Percentiles rank a stretch among this genome's conserved stretches.
phyloP scores from a whole-genome alignment of 2,888 invertebrate species.

The Chouioia cunea region DNA sequence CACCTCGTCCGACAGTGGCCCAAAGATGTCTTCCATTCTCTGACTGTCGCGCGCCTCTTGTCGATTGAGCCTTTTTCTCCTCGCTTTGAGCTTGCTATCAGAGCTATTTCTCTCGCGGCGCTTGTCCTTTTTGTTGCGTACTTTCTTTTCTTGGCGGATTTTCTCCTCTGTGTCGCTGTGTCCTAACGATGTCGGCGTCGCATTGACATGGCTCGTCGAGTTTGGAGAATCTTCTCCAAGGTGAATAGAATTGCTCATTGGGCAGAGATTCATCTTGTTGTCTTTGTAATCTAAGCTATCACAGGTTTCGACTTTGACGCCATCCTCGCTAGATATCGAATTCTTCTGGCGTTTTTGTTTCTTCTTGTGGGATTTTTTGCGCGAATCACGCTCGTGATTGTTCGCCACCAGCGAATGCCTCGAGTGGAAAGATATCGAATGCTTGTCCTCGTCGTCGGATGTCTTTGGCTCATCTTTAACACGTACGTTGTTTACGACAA shows the following conservation, averaged over 20 bases:
- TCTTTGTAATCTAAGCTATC: conserved; percentile 52
- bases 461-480: conserved; percentile 64
- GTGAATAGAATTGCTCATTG: conserved; percentile 39
- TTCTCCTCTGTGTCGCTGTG: conserved; percentile 61
- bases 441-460: conserved; percentile 65
- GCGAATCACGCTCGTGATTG: conserved; percentile 67
- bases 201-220: conserved; percentile 40
- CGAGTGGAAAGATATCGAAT: conserved; percentile 56
- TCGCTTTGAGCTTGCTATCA: conserved; percentile 65
- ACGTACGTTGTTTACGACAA: conserved; percentile 57
- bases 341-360: conserved; percentile 85
- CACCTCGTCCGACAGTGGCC: conserved; percentile 85
- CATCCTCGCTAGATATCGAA: conserved; percentile 69
- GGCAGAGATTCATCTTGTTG: conserved; percentile 50
- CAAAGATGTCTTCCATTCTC: conserved; percentile 89
- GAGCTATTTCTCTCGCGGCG: conserved; percentile 62
- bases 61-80: conserved; percentile 68
- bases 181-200: conserved; percentile 48
- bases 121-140: conserved; percentile 67
- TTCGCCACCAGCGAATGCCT: conserved; percentile 59
- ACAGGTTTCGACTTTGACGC: conserved; percentile 55
- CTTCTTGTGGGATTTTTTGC: conserved; percentile 85
- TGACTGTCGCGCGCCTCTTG: conserved; percentile 73
- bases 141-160: conserved; percentile 67
- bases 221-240: conserved; percentile 32